Evolutionary conservation across 2,888 invertebrate species (phyloP), one percentile per base, ranked within the genome.

Genomic region (Alsophila aescularia): DNA sequence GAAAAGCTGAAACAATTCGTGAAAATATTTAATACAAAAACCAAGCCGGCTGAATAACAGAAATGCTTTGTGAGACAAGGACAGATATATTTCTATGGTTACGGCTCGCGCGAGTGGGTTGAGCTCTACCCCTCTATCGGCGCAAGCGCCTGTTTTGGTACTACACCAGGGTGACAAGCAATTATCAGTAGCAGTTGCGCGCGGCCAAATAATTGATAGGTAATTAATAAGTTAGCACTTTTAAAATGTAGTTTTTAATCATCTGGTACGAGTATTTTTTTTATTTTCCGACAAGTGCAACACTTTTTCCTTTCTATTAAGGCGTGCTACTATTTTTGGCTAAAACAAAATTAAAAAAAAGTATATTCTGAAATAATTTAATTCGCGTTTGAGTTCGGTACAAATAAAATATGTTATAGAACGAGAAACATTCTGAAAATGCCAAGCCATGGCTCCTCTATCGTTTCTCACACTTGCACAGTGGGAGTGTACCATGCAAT

Each of bases 401-500:
- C n/a, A 2, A n/a, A 10, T 29, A 2, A 6, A 27, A 8, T 3
- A n/a, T n/a, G 29, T 2, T 4, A 9, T 10, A n/a, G 29, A n/a
- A n/a, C 9, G 10, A 29, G 1, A 2, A 8, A 8, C 63, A 62
- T 59, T 13, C 18, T 14, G 35, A 49, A 27, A 47, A 48, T 56
- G 2, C 47, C 39, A 61, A 40, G 27, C 10, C 73, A 73, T 83
- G 81, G 81, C 62, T 71, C 66, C 74, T 69, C 81, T 81, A 82
- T 70, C 70, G 62, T 65, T 54, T 66, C 72, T 73, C 81, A 83
- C 82, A 83, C 81, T 80, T 66, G 66, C 69, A 73, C 79, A 83
- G 84, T 85, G 86, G 88, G 87, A 83, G 88, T 89, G 76, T 81
- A 79, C 75, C 77, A 82, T 82, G 87, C 87, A 84, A 83, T 85